Conservation (phyloP, 2,113 vertebrate genomes). For the Salvator merianae region DNA sequence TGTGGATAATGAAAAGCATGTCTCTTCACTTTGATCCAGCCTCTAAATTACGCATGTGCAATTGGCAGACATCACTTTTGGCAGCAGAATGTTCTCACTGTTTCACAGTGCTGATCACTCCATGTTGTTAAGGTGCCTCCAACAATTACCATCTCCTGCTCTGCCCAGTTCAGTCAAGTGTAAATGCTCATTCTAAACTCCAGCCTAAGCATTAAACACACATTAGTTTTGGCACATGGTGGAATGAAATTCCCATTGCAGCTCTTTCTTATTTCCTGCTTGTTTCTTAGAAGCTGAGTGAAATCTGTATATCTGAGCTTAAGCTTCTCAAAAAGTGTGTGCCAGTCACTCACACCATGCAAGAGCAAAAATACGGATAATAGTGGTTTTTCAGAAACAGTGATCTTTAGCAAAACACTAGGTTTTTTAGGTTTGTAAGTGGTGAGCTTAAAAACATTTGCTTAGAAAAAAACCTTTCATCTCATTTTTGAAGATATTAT, state of each 20-base stretch:
- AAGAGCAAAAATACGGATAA: background rate
- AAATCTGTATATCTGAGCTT: slow-evolving; percentile 3
- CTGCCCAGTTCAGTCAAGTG: slow-evolving; percentile 55
- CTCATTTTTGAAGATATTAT: too few species aligned
- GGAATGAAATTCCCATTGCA: slow-evolving; percentile 64
- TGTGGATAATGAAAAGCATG: slow-evolving; percentile 14
- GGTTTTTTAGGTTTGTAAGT: background rate
- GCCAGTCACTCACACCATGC: background rate
- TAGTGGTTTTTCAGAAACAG: background rate
- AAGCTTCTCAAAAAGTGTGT: slow-evolving; percentile 24
- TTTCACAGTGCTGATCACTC: slow-evolving; percentile 62
- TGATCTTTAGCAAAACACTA: background rate
- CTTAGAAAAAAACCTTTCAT: too few species aligned
- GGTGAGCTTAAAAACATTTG: background rate
- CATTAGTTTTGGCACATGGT: slow-evolving; percentile 58
- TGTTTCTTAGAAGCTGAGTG: slow-evolving; percentile 52
- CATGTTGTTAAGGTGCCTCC: slow-evolving; percentile 60
- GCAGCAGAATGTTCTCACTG: slow-evolving; percentile 52
- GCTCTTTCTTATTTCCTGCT: slow-evolving; percentile 55
- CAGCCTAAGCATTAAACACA: slow-evolving; percentile 68
- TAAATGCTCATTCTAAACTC: slow-evolving; percentile 61
- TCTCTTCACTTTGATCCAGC: slow-evolving; percentile 23
- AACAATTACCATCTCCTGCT: slow-evolving; percentile 66
- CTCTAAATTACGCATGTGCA: slow-evolving; percentile 58
- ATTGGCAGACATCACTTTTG: slow-evolving; percentile 59